Evolutionary conservation across 2,113 vertebrate genomes (phyloP).

Genomic region (Pseudorhombus dupliciocellatus): DNA sequence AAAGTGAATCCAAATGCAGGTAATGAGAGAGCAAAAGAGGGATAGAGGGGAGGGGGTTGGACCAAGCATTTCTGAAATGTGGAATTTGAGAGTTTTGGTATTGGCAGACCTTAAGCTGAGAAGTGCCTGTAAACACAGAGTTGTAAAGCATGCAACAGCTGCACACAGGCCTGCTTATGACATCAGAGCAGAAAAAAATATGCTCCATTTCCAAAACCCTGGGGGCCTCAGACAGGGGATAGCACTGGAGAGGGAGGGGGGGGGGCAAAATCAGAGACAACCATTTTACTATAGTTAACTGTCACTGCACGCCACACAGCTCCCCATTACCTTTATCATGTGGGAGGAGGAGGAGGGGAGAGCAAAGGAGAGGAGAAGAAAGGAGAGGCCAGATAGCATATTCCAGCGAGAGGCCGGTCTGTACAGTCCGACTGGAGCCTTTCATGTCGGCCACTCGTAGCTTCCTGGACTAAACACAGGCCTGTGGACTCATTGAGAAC

Average conservation of each 20-base stretch:
- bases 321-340: conserved; percentile 67
- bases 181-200: conserved; percentile 79
- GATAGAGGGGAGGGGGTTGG: background rate
- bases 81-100: conserved; percentile 49
- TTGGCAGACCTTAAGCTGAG: conserved; percentile 51
- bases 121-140: conserved; percentile 73
- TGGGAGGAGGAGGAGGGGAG: conserved; percentile 46
- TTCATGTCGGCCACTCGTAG: conserved; percentile 79
- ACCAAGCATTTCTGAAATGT: conserved; percentile 27
- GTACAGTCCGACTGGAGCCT: conserved; percentile 60
- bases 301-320: conserved; percentile 49
- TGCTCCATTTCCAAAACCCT: conserved; percentile 83
- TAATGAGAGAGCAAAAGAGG: background rate
- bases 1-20: conserved; percentile 19
- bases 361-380: conserved; percentile 39
- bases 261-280: conserved; percentile 60
- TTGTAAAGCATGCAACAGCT: conserved; percentile 87
- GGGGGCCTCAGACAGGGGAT: conserved; percentile 73
- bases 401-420: conserved; percentile 62
- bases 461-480: conserved; percentile 75
- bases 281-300: conserved; percentile 67
- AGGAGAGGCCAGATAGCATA: conserved; percentile 60
- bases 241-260: conserved; percentile 26
- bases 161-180: conserved; percentile 84
- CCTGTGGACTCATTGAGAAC: conserved; percentile 74